phyloP scores from a whole-genome alignment of 2,113 vertebrate species.

The Mastomys natalensis region DNA sequence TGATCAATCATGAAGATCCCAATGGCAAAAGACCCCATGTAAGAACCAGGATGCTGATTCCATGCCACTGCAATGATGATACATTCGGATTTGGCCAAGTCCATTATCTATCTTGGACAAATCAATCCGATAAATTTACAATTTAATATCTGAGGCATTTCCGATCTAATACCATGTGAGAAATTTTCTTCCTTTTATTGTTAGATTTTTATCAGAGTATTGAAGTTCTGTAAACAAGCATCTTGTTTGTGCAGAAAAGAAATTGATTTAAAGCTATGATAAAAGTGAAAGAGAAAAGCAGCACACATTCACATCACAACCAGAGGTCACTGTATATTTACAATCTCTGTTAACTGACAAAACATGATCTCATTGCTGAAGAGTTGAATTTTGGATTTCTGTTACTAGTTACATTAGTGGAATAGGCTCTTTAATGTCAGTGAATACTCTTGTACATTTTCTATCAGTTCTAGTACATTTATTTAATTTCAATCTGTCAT shows the following conservation, averaged over 20 bases:
- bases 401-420: background rate
- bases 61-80: background rate
- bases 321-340: background rate
- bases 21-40: background rate
- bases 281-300: background rate
- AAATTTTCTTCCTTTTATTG: background rate
- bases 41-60: background rate
- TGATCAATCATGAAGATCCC: background rate
- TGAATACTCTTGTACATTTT: background rate
- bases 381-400: background rate
- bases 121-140: background rate
- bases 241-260: background rate
- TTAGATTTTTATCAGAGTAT: constrained; percentile 2
- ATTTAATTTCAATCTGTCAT: background rate
- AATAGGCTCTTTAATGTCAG: background rate
- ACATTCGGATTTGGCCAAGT: background rate
- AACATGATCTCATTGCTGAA: background rate
- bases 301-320: background rate
- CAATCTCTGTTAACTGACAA: background rate
- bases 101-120: background rate
- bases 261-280: background rate
- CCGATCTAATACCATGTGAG: background rate
- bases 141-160: background rate
- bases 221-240: background rate
- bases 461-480: background rate